These are phyloP conservation scores for Xestia xanthographa DNA, from an alignment of 2,888 invertebrate genomes.

Conservation along the genomic window DNA sequence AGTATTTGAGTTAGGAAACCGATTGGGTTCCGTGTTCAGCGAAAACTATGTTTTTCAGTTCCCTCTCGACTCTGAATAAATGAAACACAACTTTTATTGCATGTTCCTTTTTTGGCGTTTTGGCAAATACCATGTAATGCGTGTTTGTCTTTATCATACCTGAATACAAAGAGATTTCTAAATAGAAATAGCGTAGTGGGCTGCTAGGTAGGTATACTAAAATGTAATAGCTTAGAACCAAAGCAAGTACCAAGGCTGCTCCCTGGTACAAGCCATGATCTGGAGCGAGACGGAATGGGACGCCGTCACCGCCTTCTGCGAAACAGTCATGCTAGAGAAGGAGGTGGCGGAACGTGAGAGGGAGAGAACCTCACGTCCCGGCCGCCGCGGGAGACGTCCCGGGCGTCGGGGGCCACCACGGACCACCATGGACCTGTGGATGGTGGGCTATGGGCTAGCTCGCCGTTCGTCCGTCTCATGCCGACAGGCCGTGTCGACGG, in stretches of 20 bases:
- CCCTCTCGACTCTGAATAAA: neutral
- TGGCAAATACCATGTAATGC: neutral
- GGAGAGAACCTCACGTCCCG: too few species aligned
- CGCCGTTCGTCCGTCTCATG: too few species aligned
- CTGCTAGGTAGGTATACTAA: neutral
- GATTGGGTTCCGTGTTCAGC: constrained; percentile 5
- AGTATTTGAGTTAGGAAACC: constrained; percentile 23
- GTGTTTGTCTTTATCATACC: neutral
- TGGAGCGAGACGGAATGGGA: too few species aligned
- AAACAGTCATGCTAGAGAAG: too few species aligned
- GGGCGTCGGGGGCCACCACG: too few species aligned
- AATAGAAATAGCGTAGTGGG: neutral
- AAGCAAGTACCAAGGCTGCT: neutral
- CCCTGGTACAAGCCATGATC: too few species aligned
- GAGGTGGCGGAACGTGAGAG: too few species aligned
- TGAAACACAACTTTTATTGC: constrained; percentile 9
- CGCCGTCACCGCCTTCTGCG: too few species aligned
- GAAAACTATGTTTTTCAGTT: constrained; percentile 15
- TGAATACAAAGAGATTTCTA: neutral
- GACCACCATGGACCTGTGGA: too few species aligned
- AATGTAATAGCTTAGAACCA: neutral
- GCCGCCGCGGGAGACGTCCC: too few species aligned
- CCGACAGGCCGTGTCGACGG: too few species aligned
- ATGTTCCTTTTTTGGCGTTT: neutral
- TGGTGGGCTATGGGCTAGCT: too few species aligned